phyloP scores from a whole-genome alignment of 2,888 invertebrate genomes.

The Scaptomyza cyrtandrae region DNA sequence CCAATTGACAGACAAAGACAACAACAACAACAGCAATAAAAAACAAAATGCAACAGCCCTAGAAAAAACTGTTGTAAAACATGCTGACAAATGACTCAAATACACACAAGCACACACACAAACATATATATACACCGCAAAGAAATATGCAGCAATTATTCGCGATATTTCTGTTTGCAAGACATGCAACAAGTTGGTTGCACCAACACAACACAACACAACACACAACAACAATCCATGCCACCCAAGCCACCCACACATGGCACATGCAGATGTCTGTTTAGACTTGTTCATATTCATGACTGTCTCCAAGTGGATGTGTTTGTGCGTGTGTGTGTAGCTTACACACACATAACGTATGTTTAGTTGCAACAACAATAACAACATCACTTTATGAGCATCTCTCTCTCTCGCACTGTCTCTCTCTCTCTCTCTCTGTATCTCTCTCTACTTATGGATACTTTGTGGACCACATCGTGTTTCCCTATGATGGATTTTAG shows the following conservation, averaged over 20 bases:
- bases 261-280: constrained; percentile 42
- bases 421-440: constrained; percentile 1
- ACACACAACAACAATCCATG: background rate
- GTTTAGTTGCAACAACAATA: constrained; percentile 61
- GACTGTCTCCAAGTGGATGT: constrained; percentile 27
- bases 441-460: background rate
- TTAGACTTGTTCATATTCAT: constrained; percentile 56
- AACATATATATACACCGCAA: constrained; percentile 17
- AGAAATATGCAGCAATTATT: constrained; percentile 71
- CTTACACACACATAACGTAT: constrained; percentile 69
- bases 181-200: constrained; percentile 70
- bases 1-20: background rate
- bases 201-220: constrained; percentile 2
- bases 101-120: constrained; percentile 11
- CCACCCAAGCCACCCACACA: background rate
- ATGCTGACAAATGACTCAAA: constrained; percentile 46
- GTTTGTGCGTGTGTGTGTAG: constrained; percentile 21
- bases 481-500: constrained; percentile 22
- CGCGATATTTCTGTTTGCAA: constrained; percentile 66
- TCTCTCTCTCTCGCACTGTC: too few relatives aligned
- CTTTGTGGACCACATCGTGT: background rate
- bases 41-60: constrained; percentile 24
- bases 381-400: background rate
- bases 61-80: constrained; percentile 42
- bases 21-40: background rate